These are phyloP conservation scores for Cryptocheilus praepositus DNA, from an alignment of 2,888 invertebrate species.

Conservation along the genomic window DNA sequence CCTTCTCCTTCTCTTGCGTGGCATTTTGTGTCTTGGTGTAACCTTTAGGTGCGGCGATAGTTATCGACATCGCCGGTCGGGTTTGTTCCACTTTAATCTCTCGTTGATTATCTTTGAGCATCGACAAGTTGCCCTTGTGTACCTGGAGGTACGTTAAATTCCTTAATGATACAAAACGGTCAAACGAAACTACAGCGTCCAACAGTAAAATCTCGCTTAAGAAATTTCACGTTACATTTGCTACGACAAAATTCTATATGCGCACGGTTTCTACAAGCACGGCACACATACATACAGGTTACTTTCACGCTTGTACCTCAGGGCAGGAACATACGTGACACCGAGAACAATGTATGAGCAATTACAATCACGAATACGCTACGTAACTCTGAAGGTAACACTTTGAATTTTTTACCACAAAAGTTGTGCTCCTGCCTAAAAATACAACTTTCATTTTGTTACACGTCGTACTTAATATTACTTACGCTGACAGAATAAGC, in stretches of 20 bases:
- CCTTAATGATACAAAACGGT: slow-evolving; percentile 51
- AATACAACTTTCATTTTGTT: slow-evolving; percentile 34
- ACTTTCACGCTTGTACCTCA: slow-evolving; percentile 27
- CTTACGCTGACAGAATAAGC: slow-evolving; percentile 63
- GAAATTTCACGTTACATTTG: slow-evolving; percentile 7
- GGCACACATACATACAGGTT: slow-evolving; percentile 32
- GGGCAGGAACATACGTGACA: slow-evolving; percentile 12
- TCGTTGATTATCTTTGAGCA: slow-evolving; percentile 69
- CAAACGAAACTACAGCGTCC: slow-evolving; percentile 33
- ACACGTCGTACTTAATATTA: slow-evolving; percentile 54
- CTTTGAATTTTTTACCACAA: slow-evolving; percentile 4
- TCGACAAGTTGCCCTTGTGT: slow-evolving; percentile 71
- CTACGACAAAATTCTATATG: slow-evolving; percentile 10
- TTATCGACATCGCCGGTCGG: slow-evolving; percentile 61
- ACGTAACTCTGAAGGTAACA: neutral
- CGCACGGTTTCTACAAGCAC: slow-evolving; percentile 40
- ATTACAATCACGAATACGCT: neutral
- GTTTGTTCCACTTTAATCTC: slow-evolving; percentile 66
- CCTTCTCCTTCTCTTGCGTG: slow-evolving; percentile 66
- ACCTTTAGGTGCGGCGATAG: slow-evolving; percentile 65
- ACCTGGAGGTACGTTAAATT: slow-evolving; percentile 67
- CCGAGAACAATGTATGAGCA: slow-evolving; percentile 14
- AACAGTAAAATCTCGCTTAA: slow-evolving; percentile 18
- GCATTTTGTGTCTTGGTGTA: slow-evolving; percentile 61
- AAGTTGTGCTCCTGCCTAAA: slow-evolving; percentile 20